Evolutionary conservation across 2,888 invertebrate genomes (phyloP), one percentile per base, ranked within the genome.

Genomic region (Heliconius ismenius): DNA sequence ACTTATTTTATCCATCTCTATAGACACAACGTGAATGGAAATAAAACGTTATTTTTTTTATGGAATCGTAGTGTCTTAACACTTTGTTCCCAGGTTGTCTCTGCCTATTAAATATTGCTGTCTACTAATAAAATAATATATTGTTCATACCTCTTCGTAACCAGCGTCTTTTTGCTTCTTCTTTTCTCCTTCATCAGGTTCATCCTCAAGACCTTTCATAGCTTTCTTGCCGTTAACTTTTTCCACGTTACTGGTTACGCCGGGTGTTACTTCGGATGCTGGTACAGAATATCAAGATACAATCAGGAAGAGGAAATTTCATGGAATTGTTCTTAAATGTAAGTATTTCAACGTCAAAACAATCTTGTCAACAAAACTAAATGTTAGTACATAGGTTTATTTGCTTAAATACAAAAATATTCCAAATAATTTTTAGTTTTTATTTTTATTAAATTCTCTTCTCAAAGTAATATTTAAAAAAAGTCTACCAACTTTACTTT

Each of bases 141-240:
- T n/a, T 24, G 18, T n/a, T 58, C 1, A 21, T 81, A 92, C 93
- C 83, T 92, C 92, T 36, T 84, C 83, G 81, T 92, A 93, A 6
- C 91, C 92, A 2, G 89, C 92, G 60, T 93, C 92, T 72, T 94
- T 94, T 62, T 88, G 86, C 9, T 84, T 86, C 81, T 92, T 93
- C 82, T 94, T 92, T 7, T 85, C 85, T 0, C 87, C 88, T 36
- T 88, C 86, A 4, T 87, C 85, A 21, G 83, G 84, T 36, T 91
- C 90, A 81, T 81, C 86, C 43, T 81, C 76, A 1, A 84, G 74
- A 15, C 86, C 89, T 78, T 91, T 90, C 83, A 86, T 79, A 9
- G 75, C 82, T 79, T 90, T 91, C 80, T 92, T 91, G 13, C 87
- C 88, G 74, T 83, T 84, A 15, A 32, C 75, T 39, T 80, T 86